Percentiles rank a stretch among this genome's conserved stretches.
Conservation (phyloP, 2,797 vertebrate species). For the Salmo trutta region DNA sequence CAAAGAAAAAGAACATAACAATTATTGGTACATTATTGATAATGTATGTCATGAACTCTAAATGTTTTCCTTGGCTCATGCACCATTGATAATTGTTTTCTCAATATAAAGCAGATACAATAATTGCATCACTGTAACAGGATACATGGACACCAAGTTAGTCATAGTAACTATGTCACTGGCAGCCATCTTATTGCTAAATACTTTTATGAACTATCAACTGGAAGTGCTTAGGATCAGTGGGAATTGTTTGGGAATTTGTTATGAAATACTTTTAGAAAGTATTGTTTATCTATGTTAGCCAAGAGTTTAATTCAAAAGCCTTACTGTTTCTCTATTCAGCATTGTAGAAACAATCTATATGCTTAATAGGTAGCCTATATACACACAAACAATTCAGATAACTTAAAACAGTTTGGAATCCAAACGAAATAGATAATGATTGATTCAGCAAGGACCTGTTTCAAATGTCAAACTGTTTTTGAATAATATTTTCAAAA, state of each 20-base stretch:
- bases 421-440: constrained; percentile 66
- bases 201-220: constrained; percentile 32
- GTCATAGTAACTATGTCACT: constrained; percentile 17
- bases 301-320: constrained; percentile 74
- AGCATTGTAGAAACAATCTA: no score
- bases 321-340: constrained; percentile 79
- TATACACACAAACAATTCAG: constrained; percentile 59
- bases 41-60: constrained; percentile 8
- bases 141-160: constrained; percentile 10
- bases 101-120: neutral
- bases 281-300: constrained; percentile 31
- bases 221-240: constrained; percentile 13
- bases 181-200: constrained; percentile 41
- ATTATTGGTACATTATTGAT: constrained; percentile 5
- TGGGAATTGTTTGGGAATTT: constrained; percentile 11
- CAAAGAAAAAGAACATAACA: neutral
- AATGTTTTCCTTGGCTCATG: constrained; percentile 14
- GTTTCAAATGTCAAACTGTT: constrained; percentile 76
- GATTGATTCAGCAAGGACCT: constrained; percentile 74
- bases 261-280: constrained; percentile 8
- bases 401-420: constrained; percentile 65
- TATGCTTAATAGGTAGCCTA: constrained; percentile 50
- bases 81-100: neutral
- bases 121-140: constrained; percentile 18
- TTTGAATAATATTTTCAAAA: neutral